phyloP scores from a whole-genome alignment of 2,888 invertebrate species.

The Sphecodes monilicornis region DNA sequence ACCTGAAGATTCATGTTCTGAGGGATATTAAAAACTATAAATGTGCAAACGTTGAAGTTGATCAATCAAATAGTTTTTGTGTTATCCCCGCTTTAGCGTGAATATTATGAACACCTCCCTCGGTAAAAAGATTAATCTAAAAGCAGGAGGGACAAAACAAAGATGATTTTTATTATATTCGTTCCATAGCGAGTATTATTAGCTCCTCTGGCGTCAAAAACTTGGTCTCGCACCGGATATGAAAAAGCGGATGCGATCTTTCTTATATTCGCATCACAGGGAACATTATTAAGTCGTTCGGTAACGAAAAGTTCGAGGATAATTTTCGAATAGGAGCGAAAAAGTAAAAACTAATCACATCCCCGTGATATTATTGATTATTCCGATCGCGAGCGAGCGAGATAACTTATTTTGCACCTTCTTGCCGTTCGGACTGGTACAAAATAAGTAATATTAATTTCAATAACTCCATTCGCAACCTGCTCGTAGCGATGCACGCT shows the following conservation, averaged over 20 bases:
- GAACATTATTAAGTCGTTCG: not conserved
- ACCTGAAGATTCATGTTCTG: too few relatives aligned
- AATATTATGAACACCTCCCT: not conserved
- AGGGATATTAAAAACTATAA: too few relatives aligned
- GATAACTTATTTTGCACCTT: not conserved
- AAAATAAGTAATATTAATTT: not conserved
- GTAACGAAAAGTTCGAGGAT: not conserved
- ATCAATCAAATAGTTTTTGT: too few relatives aligned
- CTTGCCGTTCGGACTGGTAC: not conserved
- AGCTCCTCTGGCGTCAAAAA: not conserved
- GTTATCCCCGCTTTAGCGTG: too few relatives aligned
- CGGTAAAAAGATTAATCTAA: not conserved
- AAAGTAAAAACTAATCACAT: not conserved
- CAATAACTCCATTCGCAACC: not conserved
- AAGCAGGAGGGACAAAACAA: not conserved
- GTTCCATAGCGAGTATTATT: not conserved
- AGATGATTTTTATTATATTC: not conserved
- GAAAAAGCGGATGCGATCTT: not conserved
- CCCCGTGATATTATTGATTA: not conserved
- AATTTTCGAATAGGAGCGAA: not conserved
- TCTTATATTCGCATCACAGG: not conserved
- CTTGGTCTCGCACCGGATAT: not conserved
- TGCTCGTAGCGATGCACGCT: not conserved
- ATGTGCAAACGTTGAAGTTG: too few relatives aligned
- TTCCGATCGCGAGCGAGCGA: constrained; percentile 1